These are phyloP conservation scores for Ondatra zibethicus DNA, from an alignment of 2,113 vertebrate species.

Conservation along the genomic window DNA sequence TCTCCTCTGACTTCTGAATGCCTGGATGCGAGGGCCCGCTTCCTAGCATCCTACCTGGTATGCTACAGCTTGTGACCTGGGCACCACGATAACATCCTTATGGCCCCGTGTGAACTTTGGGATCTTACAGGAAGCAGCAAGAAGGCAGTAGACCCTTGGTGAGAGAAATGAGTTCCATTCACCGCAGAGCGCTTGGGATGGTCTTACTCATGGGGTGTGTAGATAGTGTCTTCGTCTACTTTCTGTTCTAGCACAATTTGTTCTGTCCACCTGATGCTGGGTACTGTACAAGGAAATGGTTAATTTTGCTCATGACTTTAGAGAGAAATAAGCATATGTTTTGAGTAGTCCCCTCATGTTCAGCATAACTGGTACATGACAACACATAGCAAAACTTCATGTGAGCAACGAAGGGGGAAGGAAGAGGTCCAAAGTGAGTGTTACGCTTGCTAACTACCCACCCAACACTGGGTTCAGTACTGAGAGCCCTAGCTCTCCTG, in stretches of 20 bases:
- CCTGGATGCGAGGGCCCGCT: not conserved
- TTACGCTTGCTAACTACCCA: not conserved
- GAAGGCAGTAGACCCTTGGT: not conserved
- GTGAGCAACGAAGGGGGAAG: not conserved
- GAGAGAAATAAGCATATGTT: not conserved
- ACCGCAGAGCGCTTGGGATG: not conserved
- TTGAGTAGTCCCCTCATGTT: not conserved
- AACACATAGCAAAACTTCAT: not conserved
- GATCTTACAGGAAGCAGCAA: not conserved
- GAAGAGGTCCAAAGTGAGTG: not conserved
- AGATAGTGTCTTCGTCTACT: not conserved
- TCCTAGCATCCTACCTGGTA: not conserved
- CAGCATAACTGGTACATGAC: not conserved
- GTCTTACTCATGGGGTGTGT: not conserved
- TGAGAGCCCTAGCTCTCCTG: not conserved
- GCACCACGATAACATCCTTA: not conserved
- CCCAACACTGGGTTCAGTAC: not conserved
- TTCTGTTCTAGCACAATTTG: not conserved
- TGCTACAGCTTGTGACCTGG: not conserved
- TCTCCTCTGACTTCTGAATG: not conserved
- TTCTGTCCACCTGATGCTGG: not conserved
- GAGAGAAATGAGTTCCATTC: not conserved
- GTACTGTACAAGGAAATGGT: not conserved
- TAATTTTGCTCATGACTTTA: not conserved
- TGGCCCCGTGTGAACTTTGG: not conserved